Percentiles rank a stretch among this genome's conserved stretches.
Evolutionary conservation across 2,797 vertebrate species (phyloP).

Genomic region (Typhlichthys eigenmanni): DNA sequence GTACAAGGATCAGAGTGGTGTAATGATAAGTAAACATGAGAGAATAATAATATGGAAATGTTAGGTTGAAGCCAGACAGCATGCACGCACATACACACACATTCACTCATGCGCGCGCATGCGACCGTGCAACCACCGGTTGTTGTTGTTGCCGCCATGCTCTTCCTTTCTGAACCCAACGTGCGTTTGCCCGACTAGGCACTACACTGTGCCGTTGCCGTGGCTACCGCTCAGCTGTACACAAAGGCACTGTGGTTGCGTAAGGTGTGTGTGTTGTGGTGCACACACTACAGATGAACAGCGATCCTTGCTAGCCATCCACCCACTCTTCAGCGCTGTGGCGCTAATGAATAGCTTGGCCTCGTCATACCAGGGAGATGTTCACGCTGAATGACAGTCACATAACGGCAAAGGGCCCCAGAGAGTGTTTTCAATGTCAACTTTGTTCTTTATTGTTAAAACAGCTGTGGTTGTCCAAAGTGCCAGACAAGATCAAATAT

Average conservation of each 20-base stretch:
- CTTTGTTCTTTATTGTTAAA: not conserved
- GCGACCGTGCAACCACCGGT: slow-evolving; percentile 30
- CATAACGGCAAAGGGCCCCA: slow-evolving; percentile 13
- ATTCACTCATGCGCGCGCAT: slow-evolving; percentile 1
- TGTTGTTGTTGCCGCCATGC: slow-evolving; percentile 29
- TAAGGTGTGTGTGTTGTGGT: slow-evolving; percentile 50
- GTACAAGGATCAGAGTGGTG: not conserved
- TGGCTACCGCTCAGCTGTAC: slow-evolving; percentile 73
- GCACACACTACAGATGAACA: slow-evolving; percentile 65
- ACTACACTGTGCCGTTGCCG: slow-evolving; percentile 70
- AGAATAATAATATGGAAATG: not conserved
- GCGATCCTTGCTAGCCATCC: slow-evolving; percentile 58
- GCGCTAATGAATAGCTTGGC: slow-evolving; percentile 70
- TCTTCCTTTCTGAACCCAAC: slow-evolving; percentile 55
- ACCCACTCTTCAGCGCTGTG: slow-evolving; percentile 65
- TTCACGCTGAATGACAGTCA: slow-evolving; percentile 27
- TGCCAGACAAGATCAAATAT: too few species aligned
- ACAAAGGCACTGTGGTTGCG: slow-evolving; percentile 71
- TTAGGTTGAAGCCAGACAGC: too few species aligned
- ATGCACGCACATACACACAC: slow-evolving; percentile 14
- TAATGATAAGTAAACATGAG: not conserved
- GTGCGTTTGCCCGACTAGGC: slow-evolving; percentile 43
- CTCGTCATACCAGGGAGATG: slow-evolving; percentile 35
- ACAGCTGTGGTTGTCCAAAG: not conserved
- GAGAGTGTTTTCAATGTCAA: not conserved